phyloP scores from a whole-genome alignment of 2,888 invertebrate genomes.

The Apoda limacodes region DNA sequence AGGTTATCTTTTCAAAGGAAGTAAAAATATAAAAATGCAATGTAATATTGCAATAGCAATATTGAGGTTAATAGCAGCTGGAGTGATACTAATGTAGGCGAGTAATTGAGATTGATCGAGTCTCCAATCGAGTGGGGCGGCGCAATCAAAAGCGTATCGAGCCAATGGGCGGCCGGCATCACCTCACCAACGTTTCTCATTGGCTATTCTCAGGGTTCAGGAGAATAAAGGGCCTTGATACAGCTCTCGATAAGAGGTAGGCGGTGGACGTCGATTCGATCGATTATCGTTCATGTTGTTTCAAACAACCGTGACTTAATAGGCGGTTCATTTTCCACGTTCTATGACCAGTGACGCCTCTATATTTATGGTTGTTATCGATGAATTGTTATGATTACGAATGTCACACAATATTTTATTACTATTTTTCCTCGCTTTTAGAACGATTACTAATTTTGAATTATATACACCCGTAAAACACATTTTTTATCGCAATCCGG shows the following conservation, averaged over 20 bases:
- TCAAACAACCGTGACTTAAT: conserved; percentile 19
- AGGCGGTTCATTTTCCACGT: conserved; percentile 19
- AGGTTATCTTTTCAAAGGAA: too few relatives aligned
- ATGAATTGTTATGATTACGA: conserved; percentile 8
- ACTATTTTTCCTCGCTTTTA: too few relatives aligned
- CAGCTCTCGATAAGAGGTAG: conserved; percentile 61
- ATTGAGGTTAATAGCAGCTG: too few relatives aligned
- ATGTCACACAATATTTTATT: too few relatives aligned
- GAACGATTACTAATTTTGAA: too few relatives aligned
- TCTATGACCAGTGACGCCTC: conserved; percentile 9
- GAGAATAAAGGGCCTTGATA: conserved; percentile 60
- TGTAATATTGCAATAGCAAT: too few relatives aligned
- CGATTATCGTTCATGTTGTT: conserved; percentile 49
- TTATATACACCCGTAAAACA: too few relatives aligned
- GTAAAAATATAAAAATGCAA: too few relatives aligned
- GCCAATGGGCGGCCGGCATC: conserved; percentile 48
- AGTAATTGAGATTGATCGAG: conserved; percentile 65
- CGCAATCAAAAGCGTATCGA: conserved; percentile 64
- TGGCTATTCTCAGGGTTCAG: conserved; percentile 53
- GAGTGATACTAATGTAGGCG: conserved; percentile 42
- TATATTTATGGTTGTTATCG: conserved; percentile 16
- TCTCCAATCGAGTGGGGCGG: conserved; percentile 61
- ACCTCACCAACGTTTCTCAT: conserved; percentile 35
- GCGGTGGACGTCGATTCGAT: conserved; percentile 55
- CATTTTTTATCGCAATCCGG: conserved; percentile 33